Conservation (phyloP, 2,888 invertebrate genomes). For the Amblyjoppa proteus region DNA sequence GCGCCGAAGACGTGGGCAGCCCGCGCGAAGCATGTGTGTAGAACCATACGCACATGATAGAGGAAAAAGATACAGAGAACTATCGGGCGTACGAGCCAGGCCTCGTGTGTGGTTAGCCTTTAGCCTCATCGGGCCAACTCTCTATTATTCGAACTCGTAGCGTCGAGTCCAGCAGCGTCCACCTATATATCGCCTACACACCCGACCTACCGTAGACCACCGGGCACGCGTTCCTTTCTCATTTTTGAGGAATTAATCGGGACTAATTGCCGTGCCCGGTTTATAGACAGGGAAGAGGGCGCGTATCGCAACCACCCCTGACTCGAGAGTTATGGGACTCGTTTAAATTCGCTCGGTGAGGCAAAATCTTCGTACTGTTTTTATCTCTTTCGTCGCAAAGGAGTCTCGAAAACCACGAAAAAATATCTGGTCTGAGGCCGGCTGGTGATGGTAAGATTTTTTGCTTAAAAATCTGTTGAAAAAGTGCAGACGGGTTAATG, state of each 20-base stretch:
- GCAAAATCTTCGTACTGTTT: conserved; percentile 22
- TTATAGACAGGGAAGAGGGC: conserved; percentile 54
- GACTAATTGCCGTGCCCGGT: conserved; percentile 77
- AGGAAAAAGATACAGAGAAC: conserved; percentile 19
- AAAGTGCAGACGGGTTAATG: background rate
- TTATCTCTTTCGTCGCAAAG: background rate
- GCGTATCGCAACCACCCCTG: conserved; percentile 60
- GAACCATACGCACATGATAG: conserved; percentile 5
- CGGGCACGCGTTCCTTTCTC: conserved; percentile 74
- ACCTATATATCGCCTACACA: conserved; percentile 40
- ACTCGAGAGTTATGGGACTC: conserved; percentile 71
- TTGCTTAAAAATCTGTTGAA: background rate
- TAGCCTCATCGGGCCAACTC: conserved; percentile 68
- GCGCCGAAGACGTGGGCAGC: background rate
- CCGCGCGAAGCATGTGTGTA: conserved; percentile 22
- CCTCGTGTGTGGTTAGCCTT: conserved; percentile 73
- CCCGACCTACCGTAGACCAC: conserved; percentile 80
- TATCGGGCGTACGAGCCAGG: conserved; percentile 31
- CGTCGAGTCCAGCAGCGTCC: conserved; percentile 63
- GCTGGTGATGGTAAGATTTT: background rate
- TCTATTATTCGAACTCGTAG: conserved; percentile 75
- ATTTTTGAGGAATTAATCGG: conserved; percentile 79
- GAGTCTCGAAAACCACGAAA: background rate
- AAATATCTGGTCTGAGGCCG: background rate
- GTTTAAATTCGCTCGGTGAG: conserved; percentile 59